Evolutionary conservation across 2,888 invertebrate species (phyloP), one percentile per base, ranked within the genome.

Genomic region (Clivina fossor): DNA sequence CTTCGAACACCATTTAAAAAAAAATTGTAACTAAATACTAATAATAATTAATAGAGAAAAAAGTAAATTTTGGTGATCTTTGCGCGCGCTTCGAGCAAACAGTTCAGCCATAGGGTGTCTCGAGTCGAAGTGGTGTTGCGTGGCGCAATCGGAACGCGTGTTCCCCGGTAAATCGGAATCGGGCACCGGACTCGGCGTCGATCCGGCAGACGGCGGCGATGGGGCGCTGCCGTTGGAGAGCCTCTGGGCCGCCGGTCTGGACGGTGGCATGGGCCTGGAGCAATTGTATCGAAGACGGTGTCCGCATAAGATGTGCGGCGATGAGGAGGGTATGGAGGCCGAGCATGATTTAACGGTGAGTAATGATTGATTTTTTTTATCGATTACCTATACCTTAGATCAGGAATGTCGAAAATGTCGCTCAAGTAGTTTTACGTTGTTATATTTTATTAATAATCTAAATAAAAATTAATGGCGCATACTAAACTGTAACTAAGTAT

Each of bases 231-330:
- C 71, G 44, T 64, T 71, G 50, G 72, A 72, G 62, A 72, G 71
- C 11, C 71, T 72, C 40, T 72, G 72, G 72, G 72, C 72, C 18
- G 72, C 72, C 18, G 72, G 71, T n/a, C 63, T 71, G 51, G 71
- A 71, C 61, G 69, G 71, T 22, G 71, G 71, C 41, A 71, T 71
- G 71, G 72, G 72, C 1, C 69, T 71, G 53, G 69, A 70, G 2
- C 69, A 68, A 56, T 48, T 51, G n/a, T 57, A 57, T 44, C 22
- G 53, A 19, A 20, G 44, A 33, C 30, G 56, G 13, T 28, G 46
- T 11, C 46, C 28, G 11, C 46, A 46, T 11, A 3, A 9, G 1
- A 33, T 20, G 18, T 35, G 35, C 47, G 15, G 11, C 5, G 33
- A 22, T 4, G 47, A 47, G 5, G 47, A 35, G n/a, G n/a, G n/a